Base-by-base conservation (phyloP, 2,888 invertebrate species). In the Drosophila mayaguana region DNA sequence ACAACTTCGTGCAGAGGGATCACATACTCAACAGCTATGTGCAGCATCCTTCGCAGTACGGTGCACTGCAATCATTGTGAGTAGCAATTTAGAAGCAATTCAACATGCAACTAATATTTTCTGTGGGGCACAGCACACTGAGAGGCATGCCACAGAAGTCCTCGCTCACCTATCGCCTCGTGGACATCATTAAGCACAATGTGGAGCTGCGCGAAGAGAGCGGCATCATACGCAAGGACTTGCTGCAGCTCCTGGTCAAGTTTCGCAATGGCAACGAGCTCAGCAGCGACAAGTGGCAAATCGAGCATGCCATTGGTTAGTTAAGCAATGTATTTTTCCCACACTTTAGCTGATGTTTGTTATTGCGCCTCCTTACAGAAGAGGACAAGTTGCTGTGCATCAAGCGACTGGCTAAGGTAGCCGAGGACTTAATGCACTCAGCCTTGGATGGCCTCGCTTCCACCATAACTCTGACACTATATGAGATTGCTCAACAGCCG, bases 221-320 rank as follows among this genome's bases (percentile, higher is more conserved):
- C 36, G 93, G 93, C 46, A 78, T 92, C 2, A 87, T 90, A 53
- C 90, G 93, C n/a, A 92, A 93, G 65, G 94, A 94, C 74, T 91
- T 94, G 42, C 90, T 94, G 57, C 93, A 94, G 65, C 74, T 93
- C 28, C 72, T 94, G 71, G 92, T 94, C 32, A 91, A 93, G 72
- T 84, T 94, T 18, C 91, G 93, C 45, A 93, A 94, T 67, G 83
- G 88, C 60, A 90, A 91, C 20, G 90, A 87, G 43, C 48, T 87
- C 7, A 53, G 66, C 12, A 80, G 80, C 22, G 89, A 92, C 2
- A 82, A 76, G 36, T 92, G 92, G 91, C 87, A 91, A 34, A 72
- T 91, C 18, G 88, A 92, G 28, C 72, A 81, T 20, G 65, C 74
- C 11, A 72, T 74, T 57, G 91, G 90, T 90, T 43, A 64, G 72